Evolutionary conservation across 1,140 invertebrate genomes (phyloP).

Genomic region (Drosophila ambigua): DNA sequence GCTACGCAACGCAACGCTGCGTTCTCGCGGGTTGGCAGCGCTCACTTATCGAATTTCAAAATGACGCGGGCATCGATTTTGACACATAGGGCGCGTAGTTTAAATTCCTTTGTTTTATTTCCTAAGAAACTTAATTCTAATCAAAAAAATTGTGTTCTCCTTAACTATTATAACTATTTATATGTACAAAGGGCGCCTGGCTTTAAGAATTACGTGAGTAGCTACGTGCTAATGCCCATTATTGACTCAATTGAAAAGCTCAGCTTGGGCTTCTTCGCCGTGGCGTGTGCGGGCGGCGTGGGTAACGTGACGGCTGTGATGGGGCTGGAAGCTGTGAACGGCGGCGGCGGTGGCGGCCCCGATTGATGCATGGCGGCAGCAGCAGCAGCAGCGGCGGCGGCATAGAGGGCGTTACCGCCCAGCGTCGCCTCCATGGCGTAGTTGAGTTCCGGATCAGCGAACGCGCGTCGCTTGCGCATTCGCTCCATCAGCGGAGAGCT

Average conservation of each 20-base stretch:
- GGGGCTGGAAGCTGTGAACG: conserved; percentile 44
- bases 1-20: conserved; percentile 2
- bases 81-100: background rate
- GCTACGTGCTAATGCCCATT: conserved; percentile 84
- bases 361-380: conserved; percentile 38
- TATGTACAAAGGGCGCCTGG: conserved; percentile 20
- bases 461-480: conserved; percentile 85
- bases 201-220: background rate
- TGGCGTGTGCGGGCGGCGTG: conserved; percentile 29
- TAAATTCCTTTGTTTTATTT: conserved; percentile 44
- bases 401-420: conserved; percentile 68
- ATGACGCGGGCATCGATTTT: too few species aligned
- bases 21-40: background rate
- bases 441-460: conserved; percentile 86
- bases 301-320: background rate
- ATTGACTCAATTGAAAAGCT: conserved; percentile 87
- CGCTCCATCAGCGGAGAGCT: conserved; percentile 84
- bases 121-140: conserved; percentile 41
- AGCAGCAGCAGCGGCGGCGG: conserved; percentile 47
- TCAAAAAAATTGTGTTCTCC: conserved; percentile 26
- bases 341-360: conserved; percentile 51
- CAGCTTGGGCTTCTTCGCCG: conserved; percentile 83
- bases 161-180: background rate
- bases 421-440: conserved; percentile 75
- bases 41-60: too few species aligned